Evolutionary conservation across 2,888 invertebrate genomes (phyloP).

Genomic region (Drosophila neotestacea): DNA sequence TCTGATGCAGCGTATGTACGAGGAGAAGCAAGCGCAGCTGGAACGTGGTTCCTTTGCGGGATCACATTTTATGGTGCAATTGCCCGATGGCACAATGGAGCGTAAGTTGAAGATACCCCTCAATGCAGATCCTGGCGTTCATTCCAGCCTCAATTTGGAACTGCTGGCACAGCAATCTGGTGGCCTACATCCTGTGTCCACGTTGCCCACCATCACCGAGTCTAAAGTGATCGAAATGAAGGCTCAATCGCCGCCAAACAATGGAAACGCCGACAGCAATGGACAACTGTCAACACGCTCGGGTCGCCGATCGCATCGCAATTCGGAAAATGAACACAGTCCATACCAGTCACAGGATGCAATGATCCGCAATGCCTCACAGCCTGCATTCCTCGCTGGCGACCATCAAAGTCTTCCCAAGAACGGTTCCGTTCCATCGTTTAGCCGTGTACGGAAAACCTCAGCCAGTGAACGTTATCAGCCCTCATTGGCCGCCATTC

Average conservation of each 20-base stretch:
- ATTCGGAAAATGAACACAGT: conserved; percentile 83
- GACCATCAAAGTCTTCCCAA: conserved; percentile 88
- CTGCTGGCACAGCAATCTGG: conserved; percentile 88
- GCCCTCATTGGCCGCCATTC: conserved; percentile 93
- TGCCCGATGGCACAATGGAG: conserved; percentile 96
- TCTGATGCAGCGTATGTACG: conserved; percentile 95
- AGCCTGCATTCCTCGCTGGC: conserved; percentile 90
- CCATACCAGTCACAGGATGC: conserved; percentile 84
- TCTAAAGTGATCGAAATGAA: conserved; percentile 88
- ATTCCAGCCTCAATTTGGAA: conserved; percentile 95
- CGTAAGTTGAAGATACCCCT: conserved; percentile 95
- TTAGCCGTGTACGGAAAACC: conserved; percentile 93
- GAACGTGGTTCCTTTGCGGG: conserved; percentile 95
- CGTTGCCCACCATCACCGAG: conserved; percentile 95
- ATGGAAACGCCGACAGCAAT: conserved; percentile 74
- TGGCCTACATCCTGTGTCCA: conserved; percentile 93
- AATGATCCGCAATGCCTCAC: conserved; percentile 93
- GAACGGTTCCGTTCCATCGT: conserved; percentile 95
- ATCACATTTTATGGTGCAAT: conserved; percentile 93
- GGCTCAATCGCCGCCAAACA: conserved; percentile 67
- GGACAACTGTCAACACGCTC: conserved; percentile 74
- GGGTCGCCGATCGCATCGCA: conserved; percentile 79
- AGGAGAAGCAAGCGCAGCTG: conserved; percentile 95
- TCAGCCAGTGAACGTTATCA: conserved; percentile 94
- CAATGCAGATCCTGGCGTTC: conserved; percentile 97